These are phyloP conservation scores for Lophochroa leadbeateri DNA, from an alignment of 2,113 vertebrate species.

Conservation along the genomic window DNA sequence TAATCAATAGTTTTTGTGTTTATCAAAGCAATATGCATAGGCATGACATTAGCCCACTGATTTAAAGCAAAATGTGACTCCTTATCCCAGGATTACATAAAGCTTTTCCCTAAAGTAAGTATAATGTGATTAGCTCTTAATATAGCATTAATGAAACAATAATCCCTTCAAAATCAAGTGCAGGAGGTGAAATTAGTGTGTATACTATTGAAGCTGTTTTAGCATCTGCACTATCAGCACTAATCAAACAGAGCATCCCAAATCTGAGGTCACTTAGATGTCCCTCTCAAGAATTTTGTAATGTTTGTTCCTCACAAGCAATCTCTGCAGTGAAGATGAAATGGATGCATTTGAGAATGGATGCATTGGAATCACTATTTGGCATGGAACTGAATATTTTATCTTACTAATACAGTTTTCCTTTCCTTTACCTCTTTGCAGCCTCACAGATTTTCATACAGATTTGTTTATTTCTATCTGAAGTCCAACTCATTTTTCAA, in stretches of 20 bases:
- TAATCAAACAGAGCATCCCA: background rate
- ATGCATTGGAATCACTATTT: background rate
- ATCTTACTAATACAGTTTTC: background rate
- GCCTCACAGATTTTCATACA: background rate
- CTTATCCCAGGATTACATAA: background rate
- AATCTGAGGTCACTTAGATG: background rate
- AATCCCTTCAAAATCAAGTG: background rate
- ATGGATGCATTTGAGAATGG: background rate
- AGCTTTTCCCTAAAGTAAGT: background rate
- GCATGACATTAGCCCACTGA: background rate
- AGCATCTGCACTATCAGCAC: background rate
- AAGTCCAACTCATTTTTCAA: background rate
- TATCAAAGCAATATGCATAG: background rate
- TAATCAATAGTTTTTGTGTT: background rate
- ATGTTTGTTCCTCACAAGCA: background rate
- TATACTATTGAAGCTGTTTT: background rate
- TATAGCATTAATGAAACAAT: background rate
- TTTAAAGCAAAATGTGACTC: background rate
- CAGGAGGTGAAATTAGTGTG: background rate
- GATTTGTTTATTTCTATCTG: background rate
- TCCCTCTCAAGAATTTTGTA: background rate
- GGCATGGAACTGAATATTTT: background rate
- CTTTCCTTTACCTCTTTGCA: background rate
- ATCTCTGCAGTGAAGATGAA: background rate
- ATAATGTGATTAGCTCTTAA: constrained; percentile 10